Conservation (phyloP, 2,888 invertebrate species). For the Corythucha ciliata region DNA sequence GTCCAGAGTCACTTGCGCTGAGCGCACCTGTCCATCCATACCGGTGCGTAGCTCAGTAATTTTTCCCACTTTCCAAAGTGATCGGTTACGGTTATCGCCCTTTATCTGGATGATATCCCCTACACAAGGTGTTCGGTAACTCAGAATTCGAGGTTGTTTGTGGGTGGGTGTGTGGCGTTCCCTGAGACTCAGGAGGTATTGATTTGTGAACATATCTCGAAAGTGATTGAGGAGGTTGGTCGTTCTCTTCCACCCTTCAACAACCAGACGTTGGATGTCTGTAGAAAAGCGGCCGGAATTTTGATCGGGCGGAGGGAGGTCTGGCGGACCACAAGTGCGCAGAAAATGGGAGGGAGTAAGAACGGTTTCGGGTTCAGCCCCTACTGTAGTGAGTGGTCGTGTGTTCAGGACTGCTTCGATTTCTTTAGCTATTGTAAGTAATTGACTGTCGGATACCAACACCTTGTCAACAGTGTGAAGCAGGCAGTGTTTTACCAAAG, state of each 20-base stretch:
- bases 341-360: slow-evolving; percentile 3
- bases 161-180: background rate
- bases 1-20: background rate
- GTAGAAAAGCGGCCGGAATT: background rate
- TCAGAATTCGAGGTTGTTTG: slow-evolving; percentile 4
- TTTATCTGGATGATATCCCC: slow-evolving; percentile 2
- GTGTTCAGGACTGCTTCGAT: slow-evolving; percentile 13
- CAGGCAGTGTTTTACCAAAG: slow-evolving; percentile 8
- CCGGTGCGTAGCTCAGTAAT: background rate
- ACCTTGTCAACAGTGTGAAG: background rate
- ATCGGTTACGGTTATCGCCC: background rate
- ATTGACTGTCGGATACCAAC: background rate
- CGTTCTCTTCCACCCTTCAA: slow-evolving; percentile 11
- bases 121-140: background rate
- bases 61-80: background rate
- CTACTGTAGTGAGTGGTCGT: slow-evolving; percentile 8
- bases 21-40: background rate
- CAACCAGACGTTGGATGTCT: background rate
- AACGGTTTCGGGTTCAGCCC: background rate
- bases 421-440: slow-evolving; percentile 2
- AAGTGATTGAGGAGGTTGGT: background rate
- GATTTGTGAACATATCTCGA: background rate
- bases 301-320: background rate
- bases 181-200: slow-evolving; percentile 3
- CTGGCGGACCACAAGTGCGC: background rate